Base-by-base conservation (phyloP, 2,888 invertebrate genomes). In the Elmis aenea region DNA sequence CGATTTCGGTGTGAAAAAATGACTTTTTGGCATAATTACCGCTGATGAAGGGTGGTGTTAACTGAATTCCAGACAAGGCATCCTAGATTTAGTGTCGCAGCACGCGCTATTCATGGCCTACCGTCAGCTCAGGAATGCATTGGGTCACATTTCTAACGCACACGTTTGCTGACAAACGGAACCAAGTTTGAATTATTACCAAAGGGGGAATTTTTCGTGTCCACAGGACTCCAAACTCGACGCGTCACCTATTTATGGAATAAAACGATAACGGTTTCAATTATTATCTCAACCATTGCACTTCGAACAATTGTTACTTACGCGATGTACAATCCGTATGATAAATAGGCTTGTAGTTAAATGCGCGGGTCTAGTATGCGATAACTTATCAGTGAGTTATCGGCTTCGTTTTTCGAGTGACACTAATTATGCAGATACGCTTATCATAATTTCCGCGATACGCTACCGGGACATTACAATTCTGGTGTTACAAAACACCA, bases 151-250 rank as follows among this genome's bases (percentile, higher is more conserved):
- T 55, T 49, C 55, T 43, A 8, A 12, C 38, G 51, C 55, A 56
- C 55, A 55, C 52, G 57, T 52, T 46, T 52, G 58, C 35, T 53
- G 58, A 58, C 57, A 57, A 55, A 53, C 42, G 40, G 40, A 41
- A 42, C 32, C 35, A 38, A 24, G 31, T 50, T 46, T 48, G 38
- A 50, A 39, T 39, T 50, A 50, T 50, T 13, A 15, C 26, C 20
- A 26, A 13, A 10, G 35, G 33, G 18, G 20, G 14, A 26, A 28
- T 4, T 10, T 23, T 13, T 13, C 14, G 11, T 24, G 16, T 11
- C n/a, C n/a, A n/a, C n/a, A n/a, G n/a, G n/a, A 11, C 16, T 15
- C 13, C 24, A 13, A 36, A n/a, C n/a, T n/a, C 4, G 20, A 11
- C 9, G 14, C 13, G 25, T 20, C 12, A 21, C n/a, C n/a, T 13